Conservation (phyloP, 64 coral and sea anemone genomes). For the Montipora sp. region DNA sequence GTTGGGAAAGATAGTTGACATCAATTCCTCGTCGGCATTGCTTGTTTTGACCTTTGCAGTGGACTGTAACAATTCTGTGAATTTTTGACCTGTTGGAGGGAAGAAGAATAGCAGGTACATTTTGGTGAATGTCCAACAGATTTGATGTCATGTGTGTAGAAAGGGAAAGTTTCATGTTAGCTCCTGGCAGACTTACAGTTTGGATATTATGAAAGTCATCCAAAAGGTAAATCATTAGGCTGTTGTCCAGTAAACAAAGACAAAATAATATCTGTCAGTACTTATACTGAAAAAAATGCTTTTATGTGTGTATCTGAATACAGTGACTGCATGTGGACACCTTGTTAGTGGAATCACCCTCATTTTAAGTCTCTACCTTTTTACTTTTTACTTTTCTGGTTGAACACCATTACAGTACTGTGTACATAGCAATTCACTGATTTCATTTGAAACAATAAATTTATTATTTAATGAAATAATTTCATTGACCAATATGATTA, state of each 20-base stretch:
- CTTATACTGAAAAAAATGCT: not conserved
- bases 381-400: not conserved
- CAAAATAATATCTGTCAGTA: not conserved
- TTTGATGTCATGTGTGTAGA: not conserved
- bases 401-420: not conserved
- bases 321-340: too few relatives aligned
- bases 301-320: not conserved
- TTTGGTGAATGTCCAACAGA: conserved; percentile 60
- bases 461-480: not conserved
- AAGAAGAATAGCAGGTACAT: conserved; percentile 42
- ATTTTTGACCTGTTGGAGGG: conserved; percentile 9
- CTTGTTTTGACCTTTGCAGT: too few relatives aligned
- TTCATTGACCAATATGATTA: not conserved
- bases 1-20: not conserved
- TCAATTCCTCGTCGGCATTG: conserved; percentile 35
- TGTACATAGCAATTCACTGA: not conserved
- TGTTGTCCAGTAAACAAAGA: not conserved
- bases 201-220: too few relatives aligned
- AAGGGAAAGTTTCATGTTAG: too few relatives aligned
- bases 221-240: too few relatives aligned
- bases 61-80: too few relatives aligned
- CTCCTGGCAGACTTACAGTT: too few relatives aligned
- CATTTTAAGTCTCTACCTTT: too few relatives aligned
- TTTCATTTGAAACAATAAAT: not conserved
- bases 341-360: too few relatives aligned